Conservation (phyloP, 2,113 vertebrate genomes). For the Gallinago media region DNA sequence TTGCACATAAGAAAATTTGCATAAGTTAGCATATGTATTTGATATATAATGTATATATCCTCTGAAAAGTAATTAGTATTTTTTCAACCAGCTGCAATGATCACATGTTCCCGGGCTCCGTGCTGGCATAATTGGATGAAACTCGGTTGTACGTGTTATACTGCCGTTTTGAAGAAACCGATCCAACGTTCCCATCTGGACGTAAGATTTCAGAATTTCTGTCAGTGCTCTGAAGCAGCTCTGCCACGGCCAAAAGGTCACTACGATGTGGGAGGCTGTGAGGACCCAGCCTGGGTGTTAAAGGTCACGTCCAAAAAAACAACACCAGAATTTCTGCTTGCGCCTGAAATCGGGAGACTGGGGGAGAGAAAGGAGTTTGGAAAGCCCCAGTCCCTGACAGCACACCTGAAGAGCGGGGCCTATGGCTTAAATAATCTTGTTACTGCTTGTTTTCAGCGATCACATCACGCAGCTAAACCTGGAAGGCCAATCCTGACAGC, state of each 20-base stretch:
- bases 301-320: neutral
- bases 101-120: neutral
- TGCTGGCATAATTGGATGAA: constrained; percentile 58
- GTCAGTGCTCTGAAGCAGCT: neutral
- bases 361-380: neutral
- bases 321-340: neutral
- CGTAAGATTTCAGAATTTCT: constrained; percentile 6
- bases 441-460: neutral
- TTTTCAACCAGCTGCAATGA: constrained; percentile 45
- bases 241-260: neutral
- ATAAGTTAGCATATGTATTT: constrained; percentile 23
- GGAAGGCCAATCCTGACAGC: neutral
- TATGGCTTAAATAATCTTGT: neutral
- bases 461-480: neutral
- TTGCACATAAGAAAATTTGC: constrained; percentile 15
- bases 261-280: neutral
- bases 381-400: neutral
- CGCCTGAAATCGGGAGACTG: neutral
- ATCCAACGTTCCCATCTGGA: constrained; percentile 13
- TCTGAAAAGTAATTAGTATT: constrained; percentile 59
- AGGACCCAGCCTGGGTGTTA: neutral
- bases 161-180: neutral
- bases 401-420: neutral
- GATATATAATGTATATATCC: constrained; percentile 28
- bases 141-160: constrained; percentile 16